phyloP scores from a whole-genome alignment of 2,797 vertebrate genomes.

The Rhinoraja longicauda region DNA sequence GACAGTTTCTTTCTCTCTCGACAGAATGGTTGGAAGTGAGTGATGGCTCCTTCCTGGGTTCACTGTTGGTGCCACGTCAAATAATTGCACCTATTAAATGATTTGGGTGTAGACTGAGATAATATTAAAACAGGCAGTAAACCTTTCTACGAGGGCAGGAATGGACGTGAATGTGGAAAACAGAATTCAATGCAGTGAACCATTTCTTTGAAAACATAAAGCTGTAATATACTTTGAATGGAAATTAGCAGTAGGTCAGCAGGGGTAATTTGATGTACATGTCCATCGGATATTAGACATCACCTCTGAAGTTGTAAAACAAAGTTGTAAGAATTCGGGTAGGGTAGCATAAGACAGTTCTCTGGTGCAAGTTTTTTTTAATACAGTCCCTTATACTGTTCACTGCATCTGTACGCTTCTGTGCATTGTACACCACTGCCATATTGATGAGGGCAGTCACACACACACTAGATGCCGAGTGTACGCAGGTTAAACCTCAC shows the following conservation, averaged over 20 bases:
- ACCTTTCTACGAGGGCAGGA: neutral
- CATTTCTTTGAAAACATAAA: neutral
- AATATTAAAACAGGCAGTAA: neutral
- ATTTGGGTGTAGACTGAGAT: neutral
- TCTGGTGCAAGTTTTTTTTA: no score
- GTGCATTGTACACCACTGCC: no score
- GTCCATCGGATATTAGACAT: neutral
- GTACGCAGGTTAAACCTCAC: no score
- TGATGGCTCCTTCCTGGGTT: neutral
- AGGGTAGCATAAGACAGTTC: no score
- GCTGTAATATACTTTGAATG: neutral
- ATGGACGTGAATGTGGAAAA: neutral
- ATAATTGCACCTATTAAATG: neutral
- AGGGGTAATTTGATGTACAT: neutral
- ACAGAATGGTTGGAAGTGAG: neutral
- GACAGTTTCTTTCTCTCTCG: no score
- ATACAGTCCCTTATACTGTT: no score
- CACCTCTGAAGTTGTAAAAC: neutral
- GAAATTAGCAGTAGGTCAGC: neutral
- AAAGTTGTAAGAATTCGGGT: neutral
- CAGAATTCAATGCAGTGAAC: neutral
- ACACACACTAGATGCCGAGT: no score
- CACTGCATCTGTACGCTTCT: no score
- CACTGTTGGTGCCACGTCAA: neutral
- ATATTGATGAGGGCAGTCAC: no score